Percentiles rank a stretch among this genome's conserved stretches.
phyloP scores from a whole-genome alignment of 1,140 invertebrate genomes.

The Phymorhynchus buccinoides region DNA sequence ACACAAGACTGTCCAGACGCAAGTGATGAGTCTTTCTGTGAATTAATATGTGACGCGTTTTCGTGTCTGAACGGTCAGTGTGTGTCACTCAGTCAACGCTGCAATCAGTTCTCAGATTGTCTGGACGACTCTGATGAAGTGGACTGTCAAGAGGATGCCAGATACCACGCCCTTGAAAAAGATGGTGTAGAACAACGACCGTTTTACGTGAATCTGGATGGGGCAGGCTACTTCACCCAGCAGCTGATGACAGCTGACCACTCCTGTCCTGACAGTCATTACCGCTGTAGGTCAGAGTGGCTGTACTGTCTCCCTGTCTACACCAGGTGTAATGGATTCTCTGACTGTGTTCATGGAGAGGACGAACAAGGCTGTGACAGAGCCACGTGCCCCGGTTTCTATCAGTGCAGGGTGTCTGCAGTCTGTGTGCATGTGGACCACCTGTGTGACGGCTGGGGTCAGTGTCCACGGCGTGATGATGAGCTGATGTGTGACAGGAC shows the following conservation, averaged over 20 bases:
- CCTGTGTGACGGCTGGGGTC: conserved; percentile 38
- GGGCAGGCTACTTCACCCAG: conserved; percentile 4
- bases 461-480: no score
- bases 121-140: neutral
- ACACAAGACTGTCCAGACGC: neutral
- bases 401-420: conserved; percentile 19
- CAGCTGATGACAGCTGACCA: neutral
- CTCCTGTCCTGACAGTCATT: conserved; percentile 23
- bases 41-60: neutral
- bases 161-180: neutral
- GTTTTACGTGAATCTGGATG: neutral
- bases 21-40: neutral
- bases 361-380: conserved; percentile 1
- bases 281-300: neutral
- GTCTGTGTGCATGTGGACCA: conserved; percentile 28
- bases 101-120: neutral
- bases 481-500: no score
- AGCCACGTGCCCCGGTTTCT: conserved; percentile 35
- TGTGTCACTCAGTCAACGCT: neutral
- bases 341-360: neutral
- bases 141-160: neutral
- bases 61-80: neutral
- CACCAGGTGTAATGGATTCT: conserved; percentile 21
- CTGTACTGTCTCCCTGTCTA: neutral
- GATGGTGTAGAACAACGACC: neutral